Base-by-base conservation (phyloP, 2,797 vertebrate species). In the Ctenopoma multispine region DNA sequence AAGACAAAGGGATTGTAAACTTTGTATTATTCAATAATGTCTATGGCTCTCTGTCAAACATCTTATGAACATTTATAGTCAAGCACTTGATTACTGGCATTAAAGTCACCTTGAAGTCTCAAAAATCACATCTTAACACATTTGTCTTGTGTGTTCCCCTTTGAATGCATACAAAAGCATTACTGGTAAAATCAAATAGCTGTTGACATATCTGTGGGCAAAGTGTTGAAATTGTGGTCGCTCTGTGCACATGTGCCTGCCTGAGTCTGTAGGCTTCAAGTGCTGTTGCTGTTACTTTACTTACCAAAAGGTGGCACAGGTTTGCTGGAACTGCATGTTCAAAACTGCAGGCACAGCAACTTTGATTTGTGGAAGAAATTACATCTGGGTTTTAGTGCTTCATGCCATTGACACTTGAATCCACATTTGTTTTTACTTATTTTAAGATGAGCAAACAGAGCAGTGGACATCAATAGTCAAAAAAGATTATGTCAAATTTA, bases 231-330 rank as follows among this genome's bases (percentile, higher is more conserved):
- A 0, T n/a, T 47, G 7, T 9, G 4, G 4, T 49, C 27, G 17
- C 7, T 58, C 49, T 63, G 14, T 1, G 2, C 18, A 36, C 18
- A 17, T 31, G 31, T 14, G 4, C 31, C 20, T n/a, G 44, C n/a
- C 6, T 29, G 36, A 29, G 20, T 38, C 13, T 60, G 27, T 23
- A 56, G 3, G 0, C 53, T 23, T 48, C 10, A 65, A 21, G 29
- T 23, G 4, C 4, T 47, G 50, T 13, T 65, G 63, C 58, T 44
- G 20, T 76, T 23, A 49, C 13, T 24, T 31, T 54, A 8, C 0
- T 63, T 36, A 47, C 63, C 82, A 79, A 53, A 77, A 69, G 75
- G 80, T 74, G 77, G 79, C 3, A 20, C 55, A 72, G 53, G 36
- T 78, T 64, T 34, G 41, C 71, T 48, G n/a, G 29, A 23, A 34